These are phyloP conservation scores for Zoanthus sansibaricus DNA, from an alignment of 92 coral and sea anemone species.

Conservation along the genomic window DNA sequence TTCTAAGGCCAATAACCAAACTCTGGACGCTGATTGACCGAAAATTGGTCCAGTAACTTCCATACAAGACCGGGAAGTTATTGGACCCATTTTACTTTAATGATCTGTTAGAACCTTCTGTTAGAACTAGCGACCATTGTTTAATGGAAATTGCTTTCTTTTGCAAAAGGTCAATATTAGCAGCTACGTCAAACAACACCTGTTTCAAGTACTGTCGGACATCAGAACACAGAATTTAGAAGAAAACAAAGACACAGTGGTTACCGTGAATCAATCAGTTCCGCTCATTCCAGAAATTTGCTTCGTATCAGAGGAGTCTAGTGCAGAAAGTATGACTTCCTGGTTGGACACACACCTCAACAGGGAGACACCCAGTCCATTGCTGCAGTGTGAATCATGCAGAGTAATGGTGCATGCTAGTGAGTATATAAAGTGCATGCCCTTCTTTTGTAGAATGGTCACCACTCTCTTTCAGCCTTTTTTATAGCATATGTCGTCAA, in stretches of 20 bases:
- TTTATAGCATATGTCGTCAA: no score
- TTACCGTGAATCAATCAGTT: constrained; percentile 39
- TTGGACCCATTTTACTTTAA: no score
- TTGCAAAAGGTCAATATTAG: constrained; percentile 36
- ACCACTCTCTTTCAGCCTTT: no score
- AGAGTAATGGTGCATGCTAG: constrained; percentile 80
- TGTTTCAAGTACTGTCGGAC: constrained; percentile 23
- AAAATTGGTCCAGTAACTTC: no score
- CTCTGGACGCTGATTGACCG: no score
- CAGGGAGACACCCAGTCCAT: constrained; percentile 71
- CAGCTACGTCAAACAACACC: constrained; percentile 35
- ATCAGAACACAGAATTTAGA: neutral
- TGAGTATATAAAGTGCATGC: constrained; percentile 28
- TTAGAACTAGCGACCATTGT: no score
- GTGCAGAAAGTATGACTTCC: constrained; percentile 88
- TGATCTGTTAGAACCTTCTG: no score
- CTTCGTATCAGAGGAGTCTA: constrained; percentile 85
- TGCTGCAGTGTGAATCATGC: constrained; percentile 72
- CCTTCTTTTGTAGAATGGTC: neutral
- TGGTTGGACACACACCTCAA: constrained; percentile 80
- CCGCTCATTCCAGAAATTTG: constrained; percentile 89
- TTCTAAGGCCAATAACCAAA: no score
- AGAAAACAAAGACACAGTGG: neutral
- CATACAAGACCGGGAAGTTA: no score
- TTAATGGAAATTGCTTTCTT: no score